Conservation (phyloP, 2,888 invertebrate genomes). For the Desoria tigrina region DNA sequence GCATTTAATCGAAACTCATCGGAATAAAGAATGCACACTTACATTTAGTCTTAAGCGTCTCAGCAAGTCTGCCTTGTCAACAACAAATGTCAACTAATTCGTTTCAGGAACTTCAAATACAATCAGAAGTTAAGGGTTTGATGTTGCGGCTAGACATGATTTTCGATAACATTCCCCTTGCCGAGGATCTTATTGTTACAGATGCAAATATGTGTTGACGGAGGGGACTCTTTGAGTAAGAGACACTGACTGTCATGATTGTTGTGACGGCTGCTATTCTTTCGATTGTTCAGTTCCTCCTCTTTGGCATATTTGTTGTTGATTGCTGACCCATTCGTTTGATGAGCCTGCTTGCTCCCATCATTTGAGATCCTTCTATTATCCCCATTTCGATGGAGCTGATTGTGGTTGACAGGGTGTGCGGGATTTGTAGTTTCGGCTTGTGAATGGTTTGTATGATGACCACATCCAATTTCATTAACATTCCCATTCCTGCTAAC, state of each 20-base stretch:
- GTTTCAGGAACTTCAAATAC: neutral
- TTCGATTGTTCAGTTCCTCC: conserved; percentile 2
- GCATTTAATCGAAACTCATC: too few species aligned
- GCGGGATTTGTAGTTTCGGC: neutral
- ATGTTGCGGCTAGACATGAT: conserved; percentile 9
- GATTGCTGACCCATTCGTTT: neutral
- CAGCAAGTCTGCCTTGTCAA: too few species aligned
- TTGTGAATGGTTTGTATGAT: neutral
- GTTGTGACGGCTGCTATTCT: conserved; percentile 9
- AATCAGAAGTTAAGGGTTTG: neutral
- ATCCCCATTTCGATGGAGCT: conserved; percentile 23
- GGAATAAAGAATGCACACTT: too few species aligned
- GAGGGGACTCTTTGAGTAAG: conserved; percentile 2
- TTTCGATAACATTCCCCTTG: conserved; percentile 8
- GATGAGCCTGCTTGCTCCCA: neutral
- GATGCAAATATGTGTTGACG: conserved; percentile 16
- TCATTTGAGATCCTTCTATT: conserved; percentile 25
- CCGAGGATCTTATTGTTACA: conserved; percentile 12
- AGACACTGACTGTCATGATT: neutral
- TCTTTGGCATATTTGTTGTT: conserved; percentile 22
- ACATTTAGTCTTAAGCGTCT: too few species aligned
- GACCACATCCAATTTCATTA: conserved; percentile 5
- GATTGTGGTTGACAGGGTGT: neutral
- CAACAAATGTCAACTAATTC: too few species aligned
- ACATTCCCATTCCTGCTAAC: conserved; percentile 38